Percentiles rank a stretch among this genome's conserved stretches.
These are phyloP conservation scores for Opisthograptis luteolata DNA, from an alignment of 2,888 invertebrate species.

Conservation along the genomic window DNA sequence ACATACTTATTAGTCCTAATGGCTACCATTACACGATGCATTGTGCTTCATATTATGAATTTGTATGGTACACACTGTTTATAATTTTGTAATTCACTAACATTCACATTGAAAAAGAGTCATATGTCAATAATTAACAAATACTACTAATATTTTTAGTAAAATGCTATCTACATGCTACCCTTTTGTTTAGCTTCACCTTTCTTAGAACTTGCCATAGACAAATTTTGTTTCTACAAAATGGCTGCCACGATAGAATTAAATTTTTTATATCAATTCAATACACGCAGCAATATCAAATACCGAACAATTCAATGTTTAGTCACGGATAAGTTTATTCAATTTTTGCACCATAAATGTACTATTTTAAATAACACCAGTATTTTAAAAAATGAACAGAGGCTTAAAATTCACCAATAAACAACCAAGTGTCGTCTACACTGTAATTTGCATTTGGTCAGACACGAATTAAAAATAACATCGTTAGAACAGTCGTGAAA, in stretches of 20 bases:
- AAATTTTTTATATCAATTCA: conserved; percentile 54
- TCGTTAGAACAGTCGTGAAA: too few species aligned
- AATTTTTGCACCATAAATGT: too few species aligned
- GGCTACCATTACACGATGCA: conserved; percentile 84
- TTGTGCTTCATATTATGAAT: conserved; percentile 73
- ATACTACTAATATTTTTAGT: conserved; percentile 66
- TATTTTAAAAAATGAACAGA: too few species aligned
- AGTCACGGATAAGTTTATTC: background rate
- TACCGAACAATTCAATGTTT: background rate
- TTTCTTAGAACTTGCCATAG: conserved; percentile 78
- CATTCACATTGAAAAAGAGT: conserved; percentile 51
- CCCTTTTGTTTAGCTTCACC: conserved; percentile 84
- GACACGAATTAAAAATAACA: too few species aligned
- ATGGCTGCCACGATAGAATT: conserved; percentile 79
- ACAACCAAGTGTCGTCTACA: too few species aligned
- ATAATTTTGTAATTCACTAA: conserved; percentile 55
- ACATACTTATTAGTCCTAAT: conserved; percentile 83
- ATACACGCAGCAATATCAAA: conserved; percentile 46
- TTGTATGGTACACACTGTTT: conserved; percentile 53
- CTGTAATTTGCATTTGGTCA: too few species aligned
- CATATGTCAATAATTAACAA: conserved; percentile 56
- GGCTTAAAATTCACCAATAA: too few species aligned
- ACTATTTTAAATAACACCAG: too few species aligned
- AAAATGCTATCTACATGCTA: conserved; percentile 80
- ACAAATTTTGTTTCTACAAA: conserved; percentile 74